Percentiles rank a stretch among this genome's conserved stretches.
These are phyloP conservation scores for Odontamblyopus rebecca DNA, from an alignment of 2,797 vertebrate species.

Conservation along the genomic window DNA sequence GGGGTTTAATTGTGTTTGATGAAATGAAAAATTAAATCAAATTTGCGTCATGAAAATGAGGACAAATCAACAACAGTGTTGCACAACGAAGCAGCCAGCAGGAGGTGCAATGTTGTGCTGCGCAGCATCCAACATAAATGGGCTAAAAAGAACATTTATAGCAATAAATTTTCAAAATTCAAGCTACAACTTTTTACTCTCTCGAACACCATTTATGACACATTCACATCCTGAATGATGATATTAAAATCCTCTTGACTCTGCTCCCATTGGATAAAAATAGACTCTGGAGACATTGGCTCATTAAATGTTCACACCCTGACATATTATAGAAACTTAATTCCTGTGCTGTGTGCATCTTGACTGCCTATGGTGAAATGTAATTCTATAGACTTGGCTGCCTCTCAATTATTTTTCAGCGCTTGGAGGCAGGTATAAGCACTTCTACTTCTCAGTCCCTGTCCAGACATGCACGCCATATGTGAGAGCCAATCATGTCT, in stretches of 20 bases:
- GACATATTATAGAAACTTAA: slow-evolving; percentile 26
- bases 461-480: slow-evolving; percentile 30
- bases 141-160: slow-evolving; percentile 1
- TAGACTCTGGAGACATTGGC: slow-evolving; percentile 4
- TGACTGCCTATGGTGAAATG: slow-evolving; percentile 16
- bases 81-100: too few relatives aligned
- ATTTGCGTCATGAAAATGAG: too few relatives aligned
- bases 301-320: slow-evolving; percentile 17
- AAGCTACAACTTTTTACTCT: neutral
- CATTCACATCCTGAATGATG: slow-evolving; percentile 10
- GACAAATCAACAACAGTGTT: too few relatives aligned
- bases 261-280: slow-evolving; percentile 2
- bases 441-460: slow-evolving; percentile 38
- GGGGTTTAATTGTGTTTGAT: too few relatives aligned
- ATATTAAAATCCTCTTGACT: slow-evolving; percentile 19
- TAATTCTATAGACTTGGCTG: slow-evolving; percentile 6
- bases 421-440: slow-evolving; percentile 1
- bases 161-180: slow-evolving; percentile 16
- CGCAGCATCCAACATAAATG: too few relatives aligned
- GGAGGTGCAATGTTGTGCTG: too few relatives aligned
- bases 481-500: slow-evolving; percentile 48
- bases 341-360: slow-evolving; percentile 5
- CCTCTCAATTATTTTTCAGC: slow-evolving; percentile 10
- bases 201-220: slow-evolving; percentile 11
- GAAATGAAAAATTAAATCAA: too few relatives aligned